Conservation (phyloP, 2,888 invertebrate genomes). For the Tetranychus truncatus region DNA sequence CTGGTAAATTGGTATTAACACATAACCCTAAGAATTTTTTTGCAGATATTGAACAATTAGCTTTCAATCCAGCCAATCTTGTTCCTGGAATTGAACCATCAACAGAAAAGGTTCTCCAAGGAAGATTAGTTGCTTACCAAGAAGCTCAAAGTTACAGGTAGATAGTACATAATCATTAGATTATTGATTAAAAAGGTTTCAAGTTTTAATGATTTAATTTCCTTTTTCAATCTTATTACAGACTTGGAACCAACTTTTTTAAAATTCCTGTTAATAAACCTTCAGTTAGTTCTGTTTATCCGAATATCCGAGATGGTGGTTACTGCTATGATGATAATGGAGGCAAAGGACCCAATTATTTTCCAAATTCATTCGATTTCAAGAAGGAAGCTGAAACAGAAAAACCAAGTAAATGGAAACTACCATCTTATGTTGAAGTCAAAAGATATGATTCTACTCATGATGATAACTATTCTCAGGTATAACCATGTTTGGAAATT, state of each 20-base stretch:
- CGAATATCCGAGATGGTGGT: constrained; percentile 51
- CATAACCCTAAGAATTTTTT: constrained; percentile 81
- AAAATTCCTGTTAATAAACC: constrained; percentile 93
- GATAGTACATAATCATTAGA: background rate
- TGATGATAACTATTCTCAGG: constrained; percentile 84
- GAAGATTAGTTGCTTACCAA: constrained; percentile 67
- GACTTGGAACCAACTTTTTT: constrained; percentile 66
- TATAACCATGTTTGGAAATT: constrained; percentile 41
- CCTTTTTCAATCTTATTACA: background rate
- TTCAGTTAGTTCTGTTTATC: constrained; percentile 32
- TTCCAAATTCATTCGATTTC: constrained; percentile 91
- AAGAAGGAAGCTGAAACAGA: constrained; percentile 32
- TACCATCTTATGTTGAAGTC: constrained; percentile 33
- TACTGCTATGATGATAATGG: constrained; percentile 56
- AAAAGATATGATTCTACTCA: constrained; percentile 51
- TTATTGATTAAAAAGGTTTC: background rate
- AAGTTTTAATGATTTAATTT: background rate
- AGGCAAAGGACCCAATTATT: constrained; percentile 73
- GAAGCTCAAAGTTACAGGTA: constrained; percentile 72
- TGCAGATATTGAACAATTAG: constrained; percentile 77
- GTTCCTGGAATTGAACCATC: constrained; percentile 83
- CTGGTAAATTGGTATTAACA: constrained; percentile 67
- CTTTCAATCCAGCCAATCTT: constrained; percentile 72
- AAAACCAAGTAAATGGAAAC: constrained; percentile 43
- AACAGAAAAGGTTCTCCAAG: constrained; percentile 76